Conservation (phyloP, 2,113 vertebrate species). For the Gopherus evgoodei region DNA sequence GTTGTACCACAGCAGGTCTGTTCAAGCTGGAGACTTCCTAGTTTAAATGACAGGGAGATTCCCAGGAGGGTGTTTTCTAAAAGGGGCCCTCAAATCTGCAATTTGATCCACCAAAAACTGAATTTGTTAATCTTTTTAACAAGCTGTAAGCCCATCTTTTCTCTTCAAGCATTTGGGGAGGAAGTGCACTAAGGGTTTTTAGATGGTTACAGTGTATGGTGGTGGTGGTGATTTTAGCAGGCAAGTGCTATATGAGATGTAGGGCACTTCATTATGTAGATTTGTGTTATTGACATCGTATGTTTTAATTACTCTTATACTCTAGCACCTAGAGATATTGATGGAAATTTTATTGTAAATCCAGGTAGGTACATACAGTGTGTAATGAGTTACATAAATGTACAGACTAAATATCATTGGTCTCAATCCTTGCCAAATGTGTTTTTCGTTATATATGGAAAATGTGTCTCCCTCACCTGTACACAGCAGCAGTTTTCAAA, state of each 20-base stretch:
- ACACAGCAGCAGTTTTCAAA: neutral
- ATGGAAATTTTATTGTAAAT: neutral
- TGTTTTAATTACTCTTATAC: conserved; percentile 34
- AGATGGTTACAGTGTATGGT: neutral
- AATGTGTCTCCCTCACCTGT: neutral
- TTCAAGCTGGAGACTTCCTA: neutral
- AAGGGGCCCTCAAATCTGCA: neutral
- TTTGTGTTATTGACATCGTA: neutral
- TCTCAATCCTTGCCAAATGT: neutral
- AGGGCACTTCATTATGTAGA: neutral
- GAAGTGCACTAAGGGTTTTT: neutral
- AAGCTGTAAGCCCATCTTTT: neutral
- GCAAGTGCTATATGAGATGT: neutral
- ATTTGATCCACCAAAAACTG: neutral
- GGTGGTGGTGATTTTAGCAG: neutral
- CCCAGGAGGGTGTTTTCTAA: neutral
- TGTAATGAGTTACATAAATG: neutral
- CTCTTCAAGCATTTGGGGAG: neutral
- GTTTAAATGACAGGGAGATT: neutral
- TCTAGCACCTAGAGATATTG: conserved; percentile 13
- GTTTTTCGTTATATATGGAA: neutral
- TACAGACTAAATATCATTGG: neutral
- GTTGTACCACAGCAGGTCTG: neutral
- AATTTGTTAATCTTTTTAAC: neutral
- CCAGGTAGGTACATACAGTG: neutral